Evolutionary conservation across 2,888 invertebrate genomes (phyloP), one percentile per base, ranked within the genome.

Genomic region (Euplagia quadripunctaria): DNA sequence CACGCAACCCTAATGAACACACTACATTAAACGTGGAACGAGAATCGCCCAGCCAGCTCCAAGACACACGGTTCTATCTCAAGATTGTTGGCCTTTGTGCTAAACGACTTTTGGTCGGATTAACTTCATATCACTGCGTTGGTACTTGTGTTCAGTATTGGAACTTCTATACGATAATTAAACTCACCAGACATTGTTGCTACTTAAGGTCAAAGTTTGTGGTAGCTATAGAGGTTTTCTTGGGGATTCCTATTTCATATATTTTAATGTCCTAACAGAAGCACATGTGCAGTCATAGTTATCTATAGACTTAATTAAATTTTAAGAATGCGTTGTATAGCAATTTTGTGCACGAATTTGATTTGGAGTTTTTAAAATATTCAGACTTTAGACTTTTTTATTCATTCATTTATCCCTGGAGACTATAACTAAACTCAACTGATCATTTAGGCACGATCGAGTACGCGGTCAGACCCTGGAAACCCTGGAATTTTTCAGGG

Each of bases 21-120:
- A 73, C 61, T 69, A 73, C 73, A 70, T 73, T 73, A 66, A 73
- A 73, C 73, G 69, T 61, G 61, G 73, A 73, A 70, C 49, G 73
- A 68, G 69, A 70, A 42, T 58, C 65, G 68, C 55, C 68, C 64
- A 46, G 64, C 72, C 66, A 69, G 42, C 65, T 69, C 58, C 61
- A 66, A 73, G 64, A 73, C 58, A 70, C 65, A 64, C 46, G 69
- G 52, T 64, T 64, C 58, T 31, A 61, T 73, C 69, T 65, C 61
- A 65, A 65, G 51, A 73, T 70, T 69, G 68, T 69, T 71, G 64
- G 41, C 69, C 58, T 69, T 73, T 73, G 69, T 73, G 73, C 51
- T 70, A 42, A 51, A 70, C 69, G 64, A 61, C 61, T 69, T 70
- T 73, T 70, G 69, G 73, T 49, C 69, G 69, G 73, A 69, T 73